Base-by-base conservation (phyloP, 2,888 invertebrate species). In the Chironomus riparius region DNA sequence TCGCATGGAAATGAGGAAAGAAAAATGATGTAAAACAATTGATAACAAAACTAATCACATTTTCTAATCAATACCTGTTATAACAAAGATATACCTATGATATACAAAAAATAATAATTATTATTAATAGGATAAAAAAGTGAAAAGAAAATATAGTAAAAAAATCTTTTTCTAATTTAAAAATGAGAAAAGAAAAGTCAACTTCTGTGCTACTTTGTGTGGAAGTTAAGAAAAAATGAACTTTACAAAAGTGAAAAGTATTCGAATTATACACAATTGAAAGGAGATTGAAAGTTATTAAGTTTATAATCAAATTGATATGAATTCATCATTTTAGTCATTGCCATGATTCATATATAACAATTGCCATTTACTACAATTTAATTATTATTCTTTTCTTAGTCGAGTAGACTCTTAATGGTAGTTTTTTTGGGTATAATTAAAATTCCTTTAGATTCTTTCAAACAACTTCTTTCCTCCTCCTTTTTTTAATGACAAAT, bases 1-100 rank as follows among this genome's bases (percentile, higher is more conserved):
- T 38, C 38, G 38, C 38, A 56, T 56, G 56, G 56, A 56, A 15
- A n/a, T 50, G 38, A 38, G 38, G 38, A 38, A 38, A 10, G 38
- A 38, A 21, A 18, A 65, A 24, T 65, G 21, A 47, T 28, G 62
- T 47, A 65, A 56, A 12, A 47, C 22, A 68, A 38, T 18, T 22
- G n/a, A 21, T 22, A 72, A 71, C 71, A 71, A 71, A 72, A 61
- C 74, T 74, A 65, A 74, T 74, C 74, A 74, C 62, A 68, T 68
- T 74, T 74, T 74, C 74, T 74, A 74, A 74, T 74, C 74, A 74
- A 47, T 74, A 74, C 62, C 70, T 47, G 70, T 68, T 38, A 68
- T 68, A 38, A 13, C 28, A 68, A 68, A 10, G 65, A 65, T 65
- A 65, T 65, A 65, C 65, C 21, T 65, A 24, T 13, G 7, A 65